These are phyloP conservation scores for Microctonus hyperodae DNA, from an alignment of 2,888 invertebrate genomes.

Conservation along the genomic window DNA sequence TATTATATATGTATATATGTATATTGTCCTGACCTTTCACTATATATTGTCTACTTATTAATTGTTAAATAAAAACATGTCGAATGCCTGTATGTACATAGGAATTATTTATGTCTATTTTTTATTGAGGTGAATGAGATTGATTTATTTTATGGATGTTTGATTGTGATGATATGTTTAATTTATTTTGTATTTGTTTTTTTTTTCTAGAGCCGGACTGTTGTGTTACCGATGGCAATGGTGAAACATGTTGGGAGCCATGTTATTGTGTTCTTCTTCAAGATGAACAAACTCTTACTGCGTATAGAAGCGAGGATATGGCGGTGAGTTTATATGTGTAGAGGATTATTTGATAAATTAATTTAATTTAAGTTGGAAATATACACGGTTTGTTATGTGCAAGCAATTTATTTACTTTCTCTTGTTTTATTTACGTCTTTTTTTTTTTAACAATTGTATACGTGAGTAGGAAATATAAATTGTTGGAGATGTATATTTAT, in stretches of 20 bases:
- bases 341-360: slow-evolving; percentile 5
- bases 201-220: slow-evolving; percentile 62
- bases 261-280: slow-evolving; percentile 81
- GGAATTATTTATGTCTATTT: slow-evolving; percentile 11
- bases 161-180: neutral
- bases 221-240: slow-evolving; percentile 66
- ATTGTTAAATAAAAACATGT: slow-evolving; percentile 3
- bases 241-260: slow-evolving; percentile 76
- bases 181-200: slow-evolving; percentile 18
- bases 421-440: neutral
- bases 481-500: too few species aligned
- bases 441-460: neutral
- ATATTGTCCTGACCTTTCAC: slow-evolving; percentile 27
- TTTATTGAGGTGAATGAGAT: too few species aligned
- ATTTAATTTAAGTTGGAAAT: neutral
- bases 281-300: slow-evolving; percentile 77
- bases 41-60: slow-evolving; percentile 17
- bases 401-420: neutral
- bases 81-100: neutral
- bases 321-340: slow-evolving; percentile 75
- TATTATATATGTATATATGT: neutral
- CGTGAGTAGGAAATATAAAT: neutral
- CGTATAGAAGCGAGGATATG: slow-evolving; percentile 81
- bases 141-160: slow-evolving; percentile 13
- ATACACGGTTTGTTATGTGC: neutral